phyloP scores from a whole-genome alignment of 2,113 vertebrate genomes.

The Sisor rabdophorus region DNA sequence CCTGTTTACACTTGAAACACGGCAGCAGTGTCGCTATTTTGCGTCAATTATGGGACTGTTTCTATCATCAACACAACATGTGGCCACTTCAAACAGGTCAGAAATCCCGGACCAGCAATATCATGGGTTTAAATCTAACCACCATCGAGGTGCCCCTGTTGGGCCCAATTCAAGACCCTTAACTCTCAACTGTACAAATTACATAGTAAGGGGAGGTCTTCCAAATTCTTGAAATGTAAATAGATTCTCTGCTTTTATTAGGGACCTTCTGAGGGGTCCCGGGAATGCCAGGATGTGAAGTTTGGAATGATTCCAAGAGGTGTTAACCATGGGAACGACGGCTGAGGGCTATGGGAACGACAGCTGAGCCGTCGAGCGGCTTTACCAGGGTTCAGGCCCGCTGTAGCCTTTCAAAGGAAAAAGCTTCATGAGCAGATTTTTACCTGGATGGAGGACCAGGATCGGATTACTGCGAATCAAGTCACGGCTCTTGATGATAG shows the following conservation, averaged over 20 bases:
- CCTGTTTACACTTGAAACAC: not conserved
- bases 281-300: not conserved
- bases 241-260: not conserved
- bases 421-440: not conserved
- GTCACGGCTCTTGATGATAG: not conserved
- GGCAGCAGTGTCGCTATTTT: not conserved
- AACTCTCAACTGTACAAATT: no score
- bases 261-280: conserved; percentile 5
- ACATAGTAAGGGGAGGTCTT: no score
- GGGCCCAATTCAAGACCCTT: no score
- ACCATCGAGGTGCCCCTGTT: no score
- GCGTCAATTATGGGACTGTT: not conserved
- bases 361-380: conserved; percentile 11
- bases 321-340: conserved; percentile 8
- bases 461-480: not conserved
- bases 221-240: no score
- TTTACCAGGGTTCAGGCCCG: not conserved
- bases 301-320: not conserved
- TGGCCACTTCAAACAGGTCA: not conserved
- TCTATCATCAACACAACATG: conserved; percentile 1
- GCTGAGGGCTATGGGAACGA: conserved; percentile 27
- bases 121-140: no score
- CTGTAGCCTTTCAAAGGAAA: no score
- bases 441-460: not conserved
- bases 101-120: no score